Conservation (phyloP, 2,113 vertebrate genomes). For the Heterochromis multidens region DNA sequence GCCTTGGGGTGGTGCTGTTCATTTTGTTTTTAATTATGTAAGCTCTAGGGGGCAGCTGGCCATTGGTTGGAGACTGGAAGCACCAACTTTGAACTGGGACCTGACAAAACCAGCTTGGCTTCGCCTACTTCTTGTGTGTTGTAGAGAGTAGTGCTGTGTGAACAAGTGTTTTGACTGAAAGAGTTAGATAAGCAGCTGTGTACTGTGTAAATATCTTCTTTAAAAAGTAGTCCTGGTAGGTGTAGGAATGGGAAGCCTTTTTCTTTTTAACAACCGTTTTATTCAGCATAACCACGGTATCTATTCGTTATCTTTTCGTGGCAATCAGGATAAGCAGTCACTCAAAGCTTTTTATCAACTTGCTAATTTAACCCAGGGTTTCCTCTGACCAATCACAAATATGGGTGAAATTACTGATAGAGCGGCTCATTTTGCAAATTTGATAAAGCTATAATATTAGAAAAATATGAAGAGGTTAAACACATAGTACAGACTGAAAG, state of each 20-base stretch:
- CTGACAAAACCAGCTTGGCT: background rate
- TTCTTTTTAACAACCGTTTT: background rate
- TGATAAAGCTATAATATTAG: background rate
- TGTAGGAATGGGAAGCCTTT: background rate
- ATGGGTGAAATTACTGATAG: background rate
- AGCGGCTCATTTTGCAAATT: background rate
- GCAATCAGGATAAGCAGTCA: too few relatives aligned
- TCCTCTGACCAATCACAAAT: background rate
- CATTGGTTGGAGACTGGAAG: too few relatives aligned
- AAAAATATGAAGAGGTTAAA: background rate
- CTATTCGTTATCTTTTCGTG: background rate
- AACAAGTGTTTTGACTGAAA: background rate
- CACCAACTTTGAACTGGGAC: background rate
- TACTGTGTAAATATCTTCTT: background rate
- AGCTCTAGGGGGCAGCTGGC: too few relatives aligned
- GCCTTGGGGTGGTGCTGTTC: background rate
- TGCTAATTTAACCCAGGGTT: background rate
- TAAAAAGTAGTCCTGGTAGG: background rate
- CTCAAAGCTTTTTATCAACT: background rate
- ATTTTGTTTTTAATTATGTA: too few relatives aligned
- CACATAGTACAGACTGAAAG: background rate
- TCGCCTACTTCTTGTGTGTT: background rate
- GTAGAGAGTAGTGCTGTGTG: background rate
- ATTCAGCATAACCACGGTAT: background rate
- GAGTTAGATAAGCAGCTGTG: background rate